phyloP scores from a whole-genome alignment of 1,140 invertebrate genomes.

The Drosophila pectinifera region DNA sequence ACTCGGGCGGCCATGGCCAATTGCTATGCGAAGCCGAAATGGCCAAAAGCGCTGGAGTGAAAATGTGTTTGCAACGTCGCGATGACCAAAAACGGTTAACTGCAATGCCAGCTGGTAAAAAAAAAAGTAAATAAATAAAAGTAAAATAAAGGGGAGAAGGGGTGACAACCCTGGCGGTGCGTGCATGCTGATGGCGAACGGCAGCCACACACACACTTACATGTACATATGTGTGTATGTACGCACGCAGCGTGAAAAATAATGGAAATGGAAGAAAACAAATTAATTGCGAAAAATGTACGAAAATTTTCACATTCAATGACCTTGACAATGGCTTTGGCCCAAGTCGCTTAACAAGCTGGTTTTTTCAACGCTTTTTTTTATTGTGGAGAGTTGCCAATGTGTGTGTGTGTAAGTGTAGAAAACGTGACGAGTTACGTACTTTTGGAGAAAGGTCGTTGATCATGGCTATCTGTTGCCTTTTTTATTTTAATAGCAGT shows the following conservation, averaged over 20 bases:
- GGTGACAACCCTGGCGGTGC: conserved; percentile 14
- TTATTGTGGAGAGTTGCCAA: conserved; percentile 1
- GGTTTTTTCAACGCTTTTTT: conserved; percentile 16
- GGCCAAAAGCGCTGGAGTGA: conserved; percentile 55
- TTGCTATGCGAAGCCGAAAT: conserved; percentile 43
- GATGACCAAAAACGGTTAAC: conserved; percentile 51
- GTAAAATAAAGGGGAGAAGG: background rate
- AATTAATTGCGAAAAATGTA: conserved; percentile 73
- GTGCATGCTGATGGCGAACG: conserved; percentile 57
- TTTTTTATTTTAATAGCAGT: conserved; percentile 59
- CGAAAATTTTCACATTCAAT: conserved; percentile 76
- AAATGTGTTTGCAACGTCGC: conserved; percentile 61
- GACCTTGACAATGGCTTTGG: conserved; percentile 78
- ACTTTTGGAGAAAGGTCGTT: conserved; percentile 80
- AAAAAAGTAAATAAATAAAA: conserved; percentile 31
- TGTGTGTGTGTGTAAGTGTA: conserved; percentile 51
- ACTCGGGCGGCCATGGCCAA: conserved; percentile 24
- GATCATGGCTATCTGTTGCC: conserved; percentile 65
- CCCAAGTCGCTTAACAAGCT: conserved; percentile 48
- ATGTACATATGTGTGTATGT: background rate
- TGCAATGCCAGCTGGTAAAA: conserved; percentile 30
- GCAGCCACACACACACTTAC: conserved; percentile 8
- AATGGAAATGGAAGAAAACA: conserved; percentile 53
- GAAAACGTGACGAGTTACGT: conserved; percentile 80
- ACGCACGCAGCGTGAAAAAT: conserved; percentile 40